A percentile compares a stretch with the other conserved stretches of the same genome.
phyloP scores from a whole-genome alignment of 2,113 vertebrate species.

The Triplophysa tibetana region DNA sequence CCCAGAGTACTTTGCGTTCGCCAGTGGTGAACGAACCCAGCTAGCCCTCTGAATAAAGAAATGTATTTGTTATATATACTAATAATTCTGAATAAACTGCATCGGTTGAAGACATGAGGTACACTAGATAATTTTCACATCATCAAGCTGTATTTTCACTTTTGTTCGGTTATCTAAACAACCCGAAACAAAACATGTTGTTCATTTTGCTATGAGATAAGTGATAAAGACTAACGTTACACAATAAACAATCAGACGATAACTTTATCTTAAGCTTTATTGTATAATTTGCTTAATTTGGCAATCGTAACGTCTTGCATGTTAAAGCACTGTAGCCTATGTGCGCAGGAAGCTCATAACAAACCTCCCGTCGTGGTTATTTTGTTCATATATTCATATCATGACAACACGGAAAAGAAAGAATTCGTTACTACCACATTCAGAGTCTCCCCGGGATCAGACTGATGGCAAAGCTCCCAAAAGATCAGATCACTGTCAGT shows the following conservation, averaged over 20 bases:
- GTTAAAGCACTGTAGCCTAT: too few relatives aligned
- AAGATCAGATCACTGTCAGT: neutral
- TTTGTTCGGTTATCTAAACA: neutral
- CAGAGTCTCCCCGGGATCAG: neutral
- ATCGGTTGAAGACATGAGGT: neutral
- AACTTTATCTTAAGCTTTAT: neutral
- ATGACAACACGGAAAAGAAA: constrained; percentile 70
- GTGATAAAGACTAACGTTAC: too few relatives aligned
- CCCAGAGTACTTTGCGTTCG: constrained; percentile 13
- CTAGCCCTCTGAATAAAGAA: neutral
- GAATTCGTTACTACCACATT: neutral
- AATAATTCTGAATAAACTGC: neutral
- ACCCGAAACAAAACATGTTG: neutral
- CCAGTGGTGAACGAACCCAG: constrained; percentile 1
- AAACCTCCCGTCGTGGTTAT: neutral
- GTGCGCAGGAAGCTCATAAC: neutral
- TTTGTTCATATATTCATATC: neutral
- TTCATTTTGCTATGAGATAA: neutral
- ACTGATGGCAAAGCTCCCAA: neutral
- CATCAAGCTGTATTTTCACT: too few relatives aligned
- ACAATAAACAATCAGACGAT: neutral
- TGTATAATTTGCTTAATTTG: neutral
- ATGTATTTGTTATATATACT: neutral
- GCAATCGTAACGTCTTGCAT: too few relatives aligned
- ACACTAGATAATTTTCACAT: neutral